Conservation (phyloP, 1,140 invertebrate genomes). For the Aphis gossypii region DNA sequence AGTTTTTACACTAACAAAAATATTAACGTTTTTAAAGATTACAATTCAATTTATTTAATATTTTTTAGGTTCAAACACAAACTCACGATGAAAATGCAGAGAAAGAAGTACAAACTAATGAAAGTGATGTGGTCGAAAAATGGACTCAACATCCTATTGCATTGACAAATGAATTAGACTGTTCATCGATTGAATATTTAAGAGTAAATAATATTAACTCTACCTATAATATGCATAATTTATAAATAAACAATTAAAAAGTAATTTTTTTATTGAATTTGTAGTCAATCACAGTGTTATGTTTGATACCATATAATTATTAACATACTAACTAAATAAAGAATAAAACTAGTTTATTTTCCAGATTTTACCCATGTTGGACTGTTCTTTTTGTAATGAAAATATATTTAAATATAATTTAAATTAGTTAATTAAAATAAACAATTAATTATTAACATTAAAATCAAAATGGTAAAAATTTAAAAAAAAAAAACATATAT, state of each 20-base stretch:
- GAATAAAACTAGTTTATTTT: too few species aligned
- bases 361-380: too few species aligned
- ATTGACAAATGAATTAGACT: not conserved
- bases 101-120: constrained; percentile 36
- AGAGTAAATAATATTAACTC: not conserved
- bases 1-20: not conserved
- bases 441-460: too few species aligned
- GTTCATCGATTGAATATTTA: constrained; percentile 19
- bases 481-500: too few species aligned
- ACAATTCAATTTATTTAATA: not conserved
- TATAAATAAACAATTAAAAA: not conserved
- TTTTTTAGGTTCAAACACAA: constrained; percentile 18
- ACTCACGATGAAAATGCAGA: constrained; percentile 36
- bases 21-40: not conserved
- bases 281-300: not conserved
- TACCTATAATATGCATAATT: not conserved
- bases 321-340: not conserved
- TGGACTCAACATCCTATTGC: constrained; percentile 43
- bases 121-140: constrained; percentile 8
- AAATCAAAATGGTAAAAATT: too few species aligned
- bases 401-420: too few species aligned
- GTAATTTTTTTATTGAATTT: not conserved
- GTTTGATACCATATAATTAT: not conserved
- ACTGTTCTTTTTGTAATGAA: too few species aligned
- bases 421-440: too few species aligned